phyloP scores from a whole-genome alignment of 1,140 invertebrate genomes.

The Drosophila pallidifrons region DNA sequence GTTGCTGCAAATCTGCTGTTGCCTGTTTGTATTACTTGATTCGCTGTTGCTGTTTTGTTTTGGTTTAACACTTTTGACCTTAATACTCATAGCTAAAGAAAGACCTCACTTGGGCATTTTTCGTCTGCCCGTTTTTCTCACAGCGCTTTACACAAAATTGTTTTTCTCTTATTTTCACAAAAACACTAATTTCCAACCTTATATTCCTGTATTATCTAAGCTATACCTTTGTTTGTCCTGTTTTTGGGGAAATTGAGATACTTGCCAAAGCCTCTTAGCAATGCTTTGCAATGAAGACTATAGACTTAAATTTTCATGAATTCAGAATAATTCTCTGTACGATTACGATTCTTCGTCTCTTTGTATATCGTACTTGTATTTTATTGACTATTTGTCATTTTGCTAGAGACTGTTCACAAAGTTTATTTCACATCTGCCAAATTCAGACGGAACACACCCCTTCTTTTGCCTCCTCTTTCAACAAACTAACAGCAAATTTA shows the following conservation, averaged over 20 bases:
- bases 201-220: too few relatives aligned
- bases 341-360: too few relatives aligned
- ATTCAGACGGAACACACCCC: constrained; percentile 6
- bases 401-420: constrained; percentile 21
- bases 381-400: constrained; percentile 22
- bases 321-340: too few relatives aligned
- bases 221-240: too few relatives aligned
- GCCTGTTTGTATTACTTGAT: constrained; percentile 54
- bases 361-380: background rate
- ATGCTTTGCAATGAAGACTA: too few relatives aligned
- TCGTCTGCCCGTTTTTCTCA: constrained; percentile 21
- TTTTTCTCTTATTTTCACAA: constrained; percentile 32
- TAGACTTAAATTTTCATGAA: too few relatives aligned
- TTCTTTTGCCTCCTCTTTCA: background rate
- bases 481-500: constrained; percentile 57
- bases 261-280: too few relatives aligned
- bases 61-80: constrained; percentile 81
- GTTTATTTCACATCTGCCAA: constrained; percentile 56
- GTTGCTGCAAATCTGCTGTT: constrained; percentile 73
- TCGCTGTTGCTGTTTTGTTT: constrained; percentile 51
- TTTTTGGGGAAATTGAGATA: too few relatives aligned
- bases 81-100: constrained; percentile 67
- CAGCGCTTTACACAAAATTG: constrained; percentile 48
- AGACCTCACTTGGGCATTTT: constrained; percentile 66
- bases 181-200: background rate